Evolutionary conservation across 2,113 vertebrate genomes (phyloP), one percentile per base, ranked within the genome.

Genomic region (Zapornia atra): DNA sequence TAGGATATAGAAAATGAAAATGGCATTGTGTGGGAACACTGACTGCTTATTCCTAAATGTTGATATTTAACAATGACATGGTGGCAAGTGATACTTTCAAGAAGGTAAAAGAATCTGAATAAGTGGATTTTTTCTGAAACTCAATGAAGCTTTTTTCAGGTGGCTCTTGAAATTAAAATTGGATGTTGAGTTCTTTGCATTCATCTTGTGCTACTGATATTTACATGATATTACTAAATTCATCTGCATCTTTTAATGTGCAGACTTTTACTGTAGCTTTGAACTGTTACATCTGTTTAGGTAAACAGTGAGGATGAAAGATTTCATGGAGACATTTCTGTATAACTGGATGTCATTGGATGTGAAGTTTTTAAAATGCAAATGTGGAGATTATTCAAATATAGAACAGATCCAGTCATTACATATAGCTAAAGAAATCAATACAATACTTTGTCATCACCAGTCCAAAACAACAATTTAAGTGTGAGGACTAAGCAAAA

Each of bases 51-150:
- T 65, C 33, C 28, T 79, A 65, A 64, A n/a, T 20, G 10, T 28
- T 34, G 19, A n/a, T 46, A 51, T 28, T 57, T 78, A 64, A 26
- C 3, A 34, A 11, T 56, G 17, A 82, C 14, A 8, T 2, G 4
- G 17, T 54, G n/a, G 5, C 5, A 86, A 60, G 3, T 12, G 17
- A 12, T 28, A 21, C 3, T 60, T 59, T 29, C 54, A 24, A 50
- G 40, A 46, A 66, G 4, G 54, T 2, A 42, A 16, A 64, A 1
- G 22, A 70, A 73, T 60, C 31, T 64, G 28, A 69, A 51, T 46
- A 12, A 12, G 10, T 2, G 0, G 0, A 0, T 3, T 46, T 69
- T 60, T 87, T 68, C 19, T 56, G 34, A 60, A 61, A 6, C 8
- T 60, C 65, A 51, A 12, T 8, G 61, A 11, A 25, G 6, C 4